These are phyloP conservation scores for Heliconius eleuchia DNA, from an alignment of 1,140 invertebrate genomes.

Conservation along the genomic window DNA sequence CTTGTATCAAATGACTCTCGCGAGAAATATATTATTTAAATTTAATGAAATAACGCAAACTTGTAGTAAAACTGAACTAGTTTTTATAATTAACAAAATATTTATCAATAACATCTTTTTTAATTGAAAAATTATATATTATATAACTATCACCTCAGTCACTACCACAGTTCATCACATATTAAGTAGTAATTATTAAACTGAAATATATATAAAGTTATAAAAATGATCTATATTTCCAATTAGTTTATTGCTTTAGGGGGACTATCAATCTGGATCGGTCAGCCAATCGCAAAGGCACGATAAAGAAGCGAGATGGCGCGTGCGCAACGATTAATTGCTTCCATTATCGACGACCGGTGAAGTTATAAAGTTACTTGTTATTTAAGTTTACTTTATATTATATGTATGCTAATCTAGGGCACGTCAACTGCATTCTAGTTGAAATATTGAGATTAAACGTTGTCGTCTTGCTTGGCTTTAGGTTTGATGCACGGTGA, in stretches of 20 bases:
- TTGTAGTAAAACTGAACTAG: neutral
- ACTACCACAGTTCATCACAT: too few species aligned
- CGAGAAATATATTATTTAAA: constrained; percentile 2
- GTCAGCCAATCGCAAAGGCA: constrained; percentile 44
- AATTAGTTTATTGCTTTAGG: constrained; percentile 17
- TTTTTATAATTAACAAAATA: neutral
- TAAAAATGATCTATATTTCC: constrained; percentile 13
- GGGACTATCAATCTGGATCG: constrained; percentile 26
- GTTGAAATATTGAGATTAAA: neutral
- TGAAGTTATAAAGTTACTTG: constrained; percentile 42
- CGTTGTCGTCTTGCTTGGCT: neutral
- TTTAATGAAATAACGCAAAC: neutral
- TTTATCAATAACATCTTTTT: neutral
- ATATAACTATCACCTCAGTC: neutral
- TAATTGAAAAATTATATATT: neutral
- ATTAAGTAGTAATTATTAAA: neutral
- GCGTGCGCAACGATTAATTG: constrained; percentile 55
- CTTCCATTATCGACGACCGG: constrained; percentile 50
- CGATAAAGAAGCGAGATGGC: constrained; percentile 54
- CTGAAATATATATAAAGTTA: neutral
- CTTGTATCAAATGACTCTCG: neutral
- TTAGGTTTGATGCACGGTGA: too few species aligned
- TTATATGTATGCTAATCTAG: constrained; percentile 5
- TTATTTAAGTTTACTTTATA: constrained; percentile 29
- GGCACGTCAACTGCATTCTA: neutral